Evolutionary conservation across 1,140 invertebrate genomes (phyloP).

Genomic region (Drosophila gunungcola): DNA sequence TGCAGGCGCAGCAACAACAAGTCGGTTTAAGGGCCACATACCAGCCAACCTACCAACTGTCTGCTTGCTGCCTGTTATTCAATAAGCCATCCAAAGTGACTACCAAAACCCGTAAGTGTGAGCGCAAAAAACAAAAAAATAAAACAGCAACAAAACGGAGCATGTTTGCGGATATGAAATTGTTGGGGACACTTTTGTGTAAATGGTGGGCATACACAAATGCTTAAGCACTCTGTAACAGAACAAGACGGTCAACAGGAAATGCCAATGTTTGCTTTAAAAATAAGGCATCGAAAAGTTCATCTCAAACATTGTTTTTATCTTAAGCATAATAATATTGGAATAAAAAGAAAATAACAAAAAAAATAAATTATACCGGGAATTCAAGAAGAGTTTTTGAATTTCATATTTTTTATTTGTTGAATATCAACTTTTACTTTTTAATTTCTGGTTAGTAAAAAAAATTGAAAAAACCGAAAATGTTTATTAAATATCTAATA

Average conservation of each 20-base stretch:
- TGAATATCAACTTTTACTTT: too few species aligned
- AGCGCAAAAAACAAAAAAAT: constrained; percentile 7
- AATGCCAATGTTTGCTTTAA: constrained; percentile 31
- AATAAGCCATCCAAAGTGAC: constrained; percentile 49
- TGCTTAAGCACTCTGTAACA: constrained; percentile 4
- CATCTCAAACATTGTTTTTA: not conserved
- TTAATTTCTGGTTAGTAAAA: too few species aligned
- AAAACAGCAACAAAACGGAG: constrained; percentile 49
- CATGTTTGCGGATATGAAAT: constrained; percentile 73
- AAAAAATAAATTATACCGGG: too few species aligned
- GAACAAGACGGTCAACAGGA: constrained; percentile 19
- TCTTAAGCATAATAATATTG: too few species aligned
- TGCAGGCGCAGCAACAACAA: constrained; percentile 25
- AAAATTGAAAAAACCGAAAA: too few species aligned
- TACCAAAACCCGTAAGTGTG: constrained; percentile 32
- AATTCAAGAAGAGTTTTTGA: too few species aligned
- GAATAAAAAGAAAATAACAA: too few species aligned
- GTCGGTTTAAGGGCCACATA: constrained; percentile 39
- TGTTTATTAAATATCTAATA: too few species aligned
- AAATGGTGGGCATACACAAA: constrained; percentile 5
- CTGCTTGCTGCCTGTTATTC: constrained; percentile 49
- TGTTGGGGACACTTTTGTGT: constrained; percentile 10
- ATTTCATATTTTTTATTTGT: too few species aligned
- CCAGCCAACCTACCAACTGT: constrained; percentile 16
- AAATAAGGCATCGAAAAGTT: constrained; percentile 2